Conservation (phyloP, 2,113 vertebrate genomes). For the Hemicordylus capensis region DNA sequence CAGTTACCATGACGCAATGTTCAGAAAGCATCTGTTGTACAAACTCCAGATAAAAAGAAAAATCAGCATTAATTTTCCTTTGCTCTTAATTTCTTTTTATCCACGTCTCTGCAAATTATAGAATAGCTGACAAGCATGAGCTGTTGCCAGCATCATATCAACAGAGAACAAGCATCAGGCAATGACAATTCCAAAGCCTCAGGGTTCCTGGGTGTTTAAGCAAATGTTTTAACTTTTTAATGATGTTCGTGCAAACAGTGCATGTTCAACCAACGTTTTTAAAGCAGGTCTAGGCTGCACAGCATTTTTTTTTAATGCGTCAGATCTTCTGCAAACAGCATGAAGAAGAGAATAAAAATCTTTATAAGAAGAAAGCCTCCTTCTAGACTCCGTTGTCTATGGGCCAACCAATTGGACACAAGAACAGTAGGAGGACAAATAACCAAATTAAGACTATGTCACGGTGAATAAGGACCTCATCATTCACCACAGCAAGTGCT, state of each 20-base stretch:
- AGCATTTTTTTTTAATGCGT: neutral
- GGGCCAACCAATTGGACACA: neutral
- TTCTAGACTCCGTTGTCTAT: too few species aligned
- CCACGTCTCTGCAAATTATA: neutral
- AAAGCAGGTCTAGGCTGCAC: neutral
- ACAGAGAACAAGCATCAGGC: neutral
- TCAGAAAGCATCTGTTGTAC: slow-evolving; percentile 43
- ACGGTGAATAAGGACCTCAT: neutral
- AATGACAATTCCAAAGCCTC: neutral
- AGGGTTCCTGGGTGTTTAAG: neutral
- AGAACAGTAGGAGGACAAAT: neutral
- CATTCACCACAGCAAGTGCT: neutral
- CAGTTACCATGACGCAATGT: neutral
- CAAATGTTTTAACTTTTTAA: neutral
- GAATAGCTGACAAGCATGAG: slow-evolving; percentile 8
- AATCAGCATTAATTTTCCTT: slow-evolving; percentile 3
- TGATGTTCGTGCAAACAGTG: neutral
- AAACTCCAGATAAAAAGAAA: slow-evolving; percentile 23
- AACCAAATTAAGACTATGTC: neutral
- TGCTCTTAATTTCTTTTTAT: neutral
- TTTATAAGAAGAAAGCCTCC: neutral
- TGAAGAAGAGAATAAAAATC: neutral
- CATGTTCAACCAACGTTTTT: neutral
- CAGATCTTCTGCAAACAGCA: neutral
- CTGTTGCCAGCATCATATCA: neutral